Evolutionary conservation across 2,113 vertebrate species (phyloP).

Genomic region (Crypturellus undulatus): DNA sequence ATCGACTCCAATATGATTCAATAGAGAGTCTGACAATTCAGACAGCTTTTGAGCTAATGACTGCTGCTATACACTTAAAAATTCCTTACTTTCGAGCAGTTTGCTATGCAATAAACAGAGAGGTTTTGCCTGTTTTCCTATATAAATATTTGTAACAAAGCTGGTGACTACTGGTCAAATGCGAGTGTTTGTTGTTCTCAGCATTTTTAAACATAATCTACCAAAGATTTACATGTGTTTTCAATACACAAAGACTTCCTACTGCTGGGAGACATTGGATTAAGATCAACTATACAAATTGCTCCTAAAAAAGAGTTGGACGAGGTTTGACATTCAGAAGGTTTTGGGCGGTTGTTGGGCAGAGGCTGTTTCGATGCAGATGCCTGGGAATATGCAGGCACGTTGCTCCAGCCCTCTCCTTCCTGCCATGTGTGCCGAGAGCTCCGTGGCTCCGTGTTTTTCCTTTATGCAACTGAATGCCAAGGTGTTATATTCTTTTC

Average conservation of each 20-base stretch:
- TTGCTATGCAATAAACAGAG: conserved; percentile 29
- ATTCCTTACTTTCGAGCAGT: not conserved
- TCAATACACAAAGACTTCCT: conserved; percentile 39
- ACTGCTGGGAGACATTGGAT: conserved; percentile 16
- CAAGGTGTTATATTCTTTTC: not conserved
- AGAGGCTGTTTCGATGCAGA: not conserved
- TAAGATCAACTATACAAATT: not conserved
- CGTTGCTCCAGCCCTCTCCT: not conserved
- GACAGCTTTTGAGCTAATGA: not conserved
- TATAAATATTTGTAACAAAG: conserved; percentile 18
- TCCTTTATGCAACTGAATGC: not conserved
- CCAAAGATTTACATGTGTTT: conserved; percentile 32
- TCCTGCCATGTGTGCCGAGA: not conserved
- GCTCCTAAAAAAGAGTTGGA: not conserved
- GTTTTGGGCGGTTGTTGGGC: not conserved
- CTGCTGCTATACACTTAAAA: not conserved
- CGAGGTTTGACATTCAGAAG: not conserved
- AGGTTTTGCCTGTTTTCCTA: conserved; percentile 12
- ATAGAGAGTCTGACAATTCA: not conserved
- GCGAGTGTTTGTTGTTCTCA: conserved; percentile 26
- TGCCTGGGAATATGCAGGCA: not conserved
- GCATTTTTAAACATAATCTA: conserved; percentile 20
- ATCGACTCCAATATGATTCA: not conserved
- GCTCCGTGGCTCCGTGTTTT: not conserved
- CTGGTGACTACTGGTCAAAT: conserved; percentile 46